phyloP scores from a whole-genome alignment of 2,797 vertebrate genomes.

The Danionella dracula region DNA sequence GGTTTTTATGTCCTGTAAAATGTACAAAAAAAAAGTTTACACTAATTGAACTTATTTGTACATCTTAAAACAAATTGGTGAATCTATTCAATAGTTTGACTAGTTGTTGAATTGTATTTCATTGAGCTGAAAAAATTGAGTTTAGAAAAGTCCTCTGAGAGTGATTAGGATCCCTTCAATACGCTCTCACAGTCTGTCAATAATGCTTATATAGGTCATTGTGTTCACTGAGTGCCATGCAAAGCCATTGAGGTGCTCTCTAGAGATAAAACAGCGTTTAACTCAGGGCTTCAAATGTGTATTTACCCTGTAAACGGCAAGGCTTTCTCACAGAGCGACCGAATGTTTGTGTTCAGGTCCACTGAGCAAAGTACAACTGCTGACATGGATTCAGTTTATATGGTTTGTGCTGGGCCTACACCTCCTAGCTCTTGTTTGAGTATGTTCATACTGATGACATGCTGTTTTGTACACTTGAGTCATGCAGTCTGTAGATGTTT shows the following conservation, averaged over 20 bases:
- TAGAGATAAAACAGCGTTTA: slow-evolving; percentile 20
- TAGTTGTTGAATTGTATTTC: too few species aligned
- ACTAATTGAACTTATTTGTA: not conserved
- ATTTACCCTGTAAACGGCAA: slow-evolving; percentile 41
- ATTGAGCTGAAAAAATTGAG: slow-evolving; percentile 6
- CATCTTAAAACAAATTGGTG: not conserved
- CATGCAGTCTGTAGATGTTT: not conserved
- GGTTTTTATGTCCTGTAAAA: not conserved
- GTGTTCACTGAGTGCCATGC: slow-evolving; percentile 17
- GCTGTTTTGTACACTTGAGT: slow-evolving; percentile 1
- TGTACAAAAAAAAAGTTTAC: not conserved
- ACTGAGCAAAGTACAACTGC: slow-evolving; percentile 53
- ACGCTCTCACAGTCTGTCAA: slow-evolving; percentile 1
- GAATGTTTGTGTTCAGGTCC: slow-evolving; percentile 50
- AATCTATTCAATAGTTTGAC: too few species aligned
- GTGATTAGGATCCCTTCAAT: slow-evolving; percentile 22
- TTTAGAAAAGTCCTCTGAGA: not conserved
- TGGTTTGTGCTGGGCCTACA: slow-evolving; percentile 11
- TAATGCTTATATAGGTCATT: slow-evolving; percentile 33
- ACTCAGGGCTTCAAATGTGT: slow-evolving; percentile 20
- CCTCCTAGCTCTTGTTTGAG: slow-evolving; percentile 38
- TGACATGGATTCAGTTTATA: slow-evolving; percentile 36
- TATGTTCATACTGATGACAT: not conserved
- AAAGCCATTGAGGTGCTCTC: slow-evolving; percentile 12
- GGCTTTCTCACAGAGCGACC: slow-evolving; percentile 28